phyloP scores from a whole-genome alignment of 2,797 vertebrate species.

The Poecilia picta region DNA sequence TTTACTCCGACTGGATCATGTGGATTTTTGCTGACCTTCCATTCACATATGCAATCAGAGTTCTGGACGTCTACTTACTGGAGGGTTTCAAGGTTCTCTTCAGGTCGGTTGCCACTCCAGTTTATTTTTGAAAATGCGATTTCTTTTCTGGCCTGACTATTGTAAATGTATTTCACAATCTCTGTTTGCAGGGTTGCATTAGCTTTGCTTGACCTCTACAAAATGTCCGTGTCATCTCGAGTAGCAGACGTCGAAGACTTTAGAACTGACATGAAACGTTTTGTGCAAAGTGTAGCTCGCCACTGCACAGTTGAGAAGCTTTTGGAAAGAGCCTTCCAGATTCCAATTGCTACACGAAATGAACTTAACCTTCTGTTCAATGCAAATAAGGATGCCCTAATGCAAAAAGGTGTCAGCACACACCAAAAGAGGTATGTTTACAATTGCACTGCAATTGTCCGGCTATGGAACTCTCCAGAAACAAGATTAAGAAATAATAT shows the following conservation, averaged over 20 bases:
- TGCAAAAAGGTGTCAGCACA: conserved; percentile 84
- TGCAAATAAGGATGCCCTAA: conserved; percentile 85
- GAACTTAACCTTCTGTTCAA: conserved; percentile 90
- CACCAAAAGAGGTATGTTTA: conserved; percentile 83
- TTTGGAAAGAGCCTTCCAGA: conserved; percentile 84
- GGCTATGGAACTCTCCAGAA: not conserved
- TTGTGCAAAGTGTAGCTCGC: conserved; percentile 79
- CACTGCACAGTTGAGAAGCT: conserved; percentile 79
- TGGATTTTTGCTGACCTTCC: conserved; percentile 91
- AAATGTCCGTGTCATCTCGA: conserved; percentile 76
- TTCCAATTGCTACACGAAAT: conserved; percentile 84
- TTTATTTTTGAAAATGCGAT: not conserved
- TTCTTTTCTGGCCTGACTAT: not conserved
- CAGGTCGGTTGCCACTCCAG: conserved; percentile 61
- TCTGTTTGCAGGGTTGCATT: conserved; percentile 81
- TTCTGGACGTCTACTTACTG: conserved; percentile 87
- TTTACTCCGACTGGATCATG: conserved; percentile 89
- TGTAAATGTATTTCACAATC: conserved; percentile 1
- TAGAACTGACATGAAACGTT: conserved; percentile 84
- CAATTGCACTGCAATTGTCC: not conserved
- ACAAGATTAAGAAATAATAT: not conserved
- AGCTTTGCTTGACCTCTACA: conserved; percentile 86
- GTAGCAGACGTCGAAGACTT: conserved; percentile 82
- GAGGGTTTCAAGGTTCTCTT: conserved; percentile 92
- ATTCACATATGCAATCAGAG: conserved; percentile 84